Percentiles rank a stretch among this genome's conserved stretches.
These are phyloP conservation scores for Scrobipalpa atriplicella DNA, from an alignment of 2,888 invertebrate species.

Conservation along the genomic window DNA sequence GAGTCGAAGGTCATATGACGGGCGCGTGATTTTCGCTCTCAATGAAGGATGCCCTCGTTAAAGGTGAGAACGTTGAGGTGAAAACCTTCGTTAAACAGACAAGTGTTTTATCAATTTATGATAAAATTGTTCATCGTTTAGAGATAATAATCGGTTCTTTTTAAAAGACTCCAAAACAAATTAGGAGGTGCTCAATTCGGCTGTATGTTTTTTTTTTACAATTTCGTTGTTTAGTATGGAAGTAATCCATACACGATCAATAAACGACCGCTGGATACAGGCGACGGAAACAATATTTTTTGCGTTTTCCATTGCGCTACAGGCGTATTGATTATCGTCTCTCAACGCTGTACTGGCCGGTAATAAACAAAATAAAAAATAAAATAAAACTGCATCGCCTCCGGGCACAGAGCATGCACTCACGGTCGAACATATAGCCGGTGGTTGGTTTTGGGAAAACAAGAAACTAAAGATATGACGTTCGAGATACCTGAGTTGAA, in stretches of 20 bases:
- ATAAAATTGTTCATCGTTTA: too few relatives aligned
- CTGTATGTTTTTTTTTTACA: too few relatives aligned
- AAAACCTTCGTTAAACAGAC: too few relatives aligned
- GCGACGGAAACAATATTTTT: constrained; percentile 1
- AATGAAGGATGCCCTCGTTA: too few relatives aligned
- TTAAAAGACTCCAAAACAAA: too few relatives aligned
- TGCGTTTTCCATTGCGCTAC: background rate
- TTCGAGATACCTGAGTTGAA: too few relatives aligned
- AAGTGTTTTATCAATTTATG: too few relatives aligned
- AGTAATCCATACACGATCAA: background rate
- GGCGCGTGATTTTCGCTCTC: too few relatives aligned
- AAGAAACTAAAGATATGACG: background rate
- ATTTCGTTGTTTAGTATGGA: background rate
- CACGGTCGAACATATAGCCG: constrained; percentile 52
- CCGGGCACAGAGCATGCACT: constrained; percentile 59
- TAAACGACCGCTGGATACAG: background rate
- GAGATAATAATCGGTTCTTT: too few relatives aligned
- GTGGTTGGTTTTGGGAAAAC: background rate
- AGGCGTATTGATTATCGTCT: constrained; percentile 46
- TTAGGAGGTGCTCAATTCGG: too few relatives aligned
- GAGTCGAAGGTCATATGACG: too few relatives aligned
- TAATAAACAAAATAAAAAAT: constrained; percentile 63
- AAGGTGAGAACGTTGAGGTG: too few relatives aligned
- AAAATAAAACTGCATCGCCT: constrained; percentile 52
- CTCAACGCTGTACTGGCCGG: constrained; percentile 55